Conservation (phyloP, 2,888 invertebrate species). For the Tenthredo notha region DNA sequence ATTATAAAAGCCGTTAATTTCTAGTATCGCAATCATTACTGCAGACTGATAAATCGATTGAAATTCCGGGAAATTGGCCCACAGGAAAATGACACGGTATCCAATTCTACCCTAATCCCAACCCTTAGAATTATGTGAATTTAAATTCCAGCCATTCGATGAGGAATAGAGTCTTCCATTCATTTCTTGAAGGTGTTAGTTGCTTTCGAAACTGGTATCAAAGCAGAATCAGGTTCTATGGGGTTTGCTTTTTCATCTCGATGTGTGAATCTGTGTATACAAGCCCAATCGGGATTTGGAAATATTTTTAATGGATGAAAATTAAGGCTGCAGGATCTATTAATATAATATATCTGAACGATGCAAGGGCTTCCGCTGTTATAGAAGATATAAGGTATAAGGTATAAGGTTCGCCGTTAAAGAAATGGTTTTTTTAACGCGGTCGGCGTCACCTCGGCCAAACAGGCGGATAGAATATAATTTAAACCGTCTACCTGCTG, state of each 20-base stretch:
- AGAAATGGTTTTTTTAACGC: conserved; percentile 20
- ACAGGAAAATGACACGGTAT: background rate
- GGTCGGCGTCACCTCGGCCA: conserved; percentile 27
- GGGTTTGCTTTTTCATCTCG: background rate
- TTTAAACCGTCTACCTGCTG: conserved; percentile 38
- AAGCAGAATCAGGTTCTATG: background rate
- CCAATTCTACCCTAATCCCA: background rate
- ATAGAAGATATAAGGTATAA: background rate
- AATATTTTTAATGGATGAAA: background rate
- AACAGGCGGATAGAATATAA: conserved; percentile 37
- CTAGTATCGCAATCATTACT: background rate
- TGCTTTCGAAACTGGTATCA: background rate
- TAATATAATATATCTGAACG: background rate
- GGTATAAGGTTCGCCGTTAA: background rate
- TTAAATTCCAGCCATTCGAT: background rate
- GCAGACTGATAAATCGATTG: background rate
- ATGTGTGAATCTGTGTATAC: background rate
- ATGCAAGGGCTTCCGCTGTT: background rate
- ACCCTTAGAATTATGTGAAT: background rate
- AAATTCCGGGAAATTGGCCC: background rate
- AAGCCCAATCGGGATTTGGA: background rate
- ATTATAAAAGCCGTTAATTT: background rate
- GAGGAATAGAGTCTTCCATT: background rate
- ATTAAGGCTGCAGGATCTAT: conserved; percentile 16
- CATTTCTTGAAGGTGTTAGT: background rate